These are phyloP conservation scores for Amazona finschi DNA, from an alignment of 2,797 vertebrate genomes.

Conservation along the genomic window DNA sequence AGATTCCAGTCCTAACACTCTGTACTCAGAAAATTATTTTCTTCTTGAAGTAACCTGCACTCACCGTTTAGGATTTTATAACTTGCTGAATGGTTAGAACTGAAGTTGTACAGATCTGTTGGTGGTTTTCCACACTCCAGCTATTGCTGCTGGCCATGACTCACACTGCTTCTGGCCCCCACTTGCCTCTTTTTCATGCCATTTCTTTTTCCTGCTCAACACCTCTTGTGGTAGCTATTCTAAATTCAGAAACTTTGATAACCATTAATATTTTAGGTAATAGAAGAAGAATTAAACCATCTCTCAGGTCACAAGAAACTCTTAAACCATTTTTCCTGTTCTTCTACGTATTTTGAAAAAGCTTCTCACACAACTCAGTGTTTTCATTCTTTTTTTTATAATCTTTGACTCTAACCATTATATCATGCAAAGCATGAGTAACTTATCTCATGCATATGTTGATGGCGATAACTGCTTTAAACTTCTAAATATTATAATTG, in stretches of 20 bases:
- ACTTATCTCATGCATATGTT: neutral
- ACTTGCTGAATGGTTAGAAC: neutral
- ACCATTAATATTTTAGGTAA: neutral
- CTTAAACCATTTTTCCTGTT: neutral
- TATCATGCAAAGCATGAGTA: neutral
- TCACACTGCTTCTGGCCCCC: neutral
- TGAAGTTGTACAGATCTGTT: neutral
- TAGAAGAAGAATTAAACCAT: neutral
- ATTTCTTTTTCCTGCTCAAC: neutral
- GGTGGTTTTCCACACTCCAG: neutral
- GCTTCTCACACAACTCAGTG: rapidly evolving
- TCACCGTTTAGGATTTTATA: neutral
- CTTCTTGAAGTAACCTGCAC: neutral
- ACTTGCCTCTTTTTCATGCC: rapidly evolving
- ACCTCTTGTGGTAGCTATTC: neutral
- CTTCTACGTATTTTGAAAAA: neutral
- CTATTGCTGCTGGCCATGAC: neutral
- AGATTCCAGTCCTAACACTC: neutral
- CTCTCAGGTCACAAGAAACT: neutral
- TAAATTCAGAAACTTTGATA: neutral
- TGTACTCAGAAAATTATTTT: neutral
- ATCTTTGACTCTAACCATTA: neutral
- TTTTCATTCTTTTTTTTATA: neutral
- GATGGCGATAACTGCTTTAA: neutral
- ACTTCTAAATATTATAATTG: neutral